Evolutionary conservation across 2,797 vertebrate genomes (phyloP), one percentile per base, ranked within the genome.

Genomic region (Sarcophilus harrisii): DNA sequence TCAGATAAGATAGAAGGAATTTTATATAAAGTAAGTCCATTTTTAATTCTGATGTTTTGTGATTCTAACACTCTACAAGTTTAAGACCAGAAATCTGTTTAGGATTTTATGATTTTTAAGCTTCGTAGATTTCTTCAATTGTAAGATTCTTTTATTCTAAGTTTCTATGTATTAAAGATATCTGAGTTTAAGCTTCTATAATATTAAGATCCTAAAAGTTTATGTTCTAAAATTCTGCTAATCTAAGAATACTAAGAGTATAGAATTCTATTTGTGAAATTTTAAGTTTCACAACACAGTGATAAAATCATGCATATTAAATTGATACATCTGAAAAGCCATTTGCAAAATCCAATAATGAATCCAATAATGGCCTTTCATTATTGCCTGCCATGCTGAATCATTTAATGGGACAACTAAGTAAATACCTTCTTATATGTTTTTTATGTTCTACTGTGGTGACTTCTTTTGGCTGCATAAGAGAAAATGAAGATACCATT

Each of bases 241-340:
- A 38, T 45, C 21, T 87, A 87, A 87, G 73, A 55, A 87, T 87
- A 21, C 38, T 87, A 73, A 73, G 73, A 49, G 38, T 10, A 87
- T 27, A 87, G 21, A 45, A 45, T 45, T 87, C 38, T 87, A 87
- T 0, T 45, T 27, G 52, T 87, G 81, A 96, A 38, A 91, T 28
- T 28, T 52, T 0, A 0, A 93, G 91, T 57, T 29, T 91, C 94
- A 96, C 92, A 93, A 57, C 91, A 28, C 81, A 24, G 5, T 58
- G 95, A 55, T 57, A 96, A 94, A 91, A 92, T 38, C 54, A 91
- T 95, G 96, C 90, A 96, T 91, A 32, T 0, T 90, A 92, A 96
- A 95, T 90, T 14, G 93, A 93, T 95, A 89, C 93, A 95, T 96
- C 95, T 96, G 92, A 45, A 94, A 94, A 92, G 93, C n/a, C 90